Base-by-base conservation (phyloP, 2,113 vertebrate species). In the Poicephalus meyeri region DNA sequence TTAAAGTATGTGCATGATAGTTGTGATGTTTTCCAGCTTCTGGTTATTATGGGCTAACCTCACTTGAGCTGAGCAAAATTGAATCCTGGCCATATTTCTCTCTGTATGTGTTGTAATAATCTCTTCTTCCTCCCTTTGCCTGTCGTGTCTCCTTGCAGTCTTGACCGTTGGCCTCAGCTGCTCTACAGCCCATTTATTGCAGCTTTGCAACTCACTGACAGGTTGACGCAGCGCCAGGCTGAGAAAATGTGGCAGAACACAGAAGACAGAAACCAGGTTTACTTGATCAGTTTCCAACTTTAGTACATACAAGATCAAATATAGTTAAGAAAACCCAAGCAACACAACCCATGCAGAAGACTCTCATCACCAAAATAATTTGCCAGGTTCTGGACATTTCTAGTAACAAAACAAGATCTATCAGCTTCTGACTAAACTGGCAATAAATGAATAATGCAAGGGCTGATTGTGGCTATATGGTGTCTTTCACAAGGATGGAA, bases 161-260 rank as follows among this genome's bases (percentile, higher is more conserved):
- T 39, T 1, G 5, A 3, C 16, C 0, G 0, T 65, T 56, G 52
- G 25, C 23, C 31, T 81, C 56, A n/a, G 53, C 50, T 76, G 41
- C 83, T 80, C 72, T 35, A 35, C 26, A 71, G 44, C 64, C 37
- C 0, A 0, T 53, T 77, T 42, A 41, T 8, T 0, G 1, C 81
- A 33, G 33, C 31, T 68, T 20, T 1, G 1, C 76, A 65, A 41
- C 50, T 77, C 24, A 1, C 9, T 70, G 20, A 6, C 13, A 39
- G 71, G 16, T 63, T 44, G 33, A 12, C 66, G 33, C 52, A 69
- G 47, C 52, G 72, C 39, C 74, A 79, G 21, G 2, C 31, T 56
- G 52, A 66, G 65, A 56, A 89, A 88, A 79, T 26, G 14, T 0
- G 47, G 44, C 8, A 74, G 33, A 78, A 56, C 24, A 61, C 25